Evolutionary conservation across 2,797 vertebrate species (phyloP), one percentile per base, ranked within the genome.

Genomic region (Gambusia yucatana): DNA sequence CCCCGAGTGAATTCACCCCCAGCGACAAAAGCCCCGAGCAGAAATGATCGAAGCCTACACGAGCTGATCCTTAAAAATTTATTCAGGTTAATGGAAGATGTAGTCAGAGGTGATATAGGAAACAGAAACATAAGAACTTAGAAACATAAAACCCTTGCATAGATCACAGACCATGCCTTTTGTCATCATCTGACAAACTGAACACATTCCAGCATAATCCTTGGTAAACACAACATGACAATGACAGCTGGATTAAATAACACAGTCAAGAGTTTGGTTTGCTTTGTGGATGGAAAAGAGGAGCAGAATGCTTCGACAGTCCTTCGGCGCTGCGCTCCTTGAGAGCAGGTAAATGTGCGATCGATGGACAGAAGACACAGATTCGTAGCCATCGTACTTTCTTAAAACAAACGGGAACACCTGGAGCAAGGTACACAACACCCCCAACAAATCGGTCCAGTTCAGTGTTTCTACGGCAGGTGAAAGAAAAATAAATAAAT

Each of bases 101-200:
- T 96, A 96, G 91, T 95, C 86, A 95, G 90, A 94, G 84, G 89
- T 94, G 94, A 95, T 88, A 93, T 85, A 94, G 90, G 88, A 92
- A 93, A 85, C 84, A 86, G 73, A 79, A 84, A 57, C 50, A 20
- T 47, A 75, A 46, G 1, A 63, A 89, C 61, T 92, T 91, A 88
- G 89, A 91, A 89, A 91, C 67, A 93, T 93, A 89, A 89, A 92
- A 95, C 95, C 95, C 94, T 96, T 96, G 96, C 95, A 96, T 96
- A 96, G 95, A 96, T 96, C 95, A 95, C 94, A 96, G 94, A 95
- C 94, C 93, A 95, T 95, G 94, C 94, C 93, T 93, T 50, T 94
- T 94, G 93, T 94, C 93, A 91, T 91, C 88, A 88, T 93, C 80
- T 88, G 90, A 94, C 94, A 94, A 95, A 94, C 90, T 82, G 82